These are phyloP conservation scores for Suricata suricatta DNA, from an alignment of 2,113 vertebrate species.

Conservation along the genomic window DNA sequence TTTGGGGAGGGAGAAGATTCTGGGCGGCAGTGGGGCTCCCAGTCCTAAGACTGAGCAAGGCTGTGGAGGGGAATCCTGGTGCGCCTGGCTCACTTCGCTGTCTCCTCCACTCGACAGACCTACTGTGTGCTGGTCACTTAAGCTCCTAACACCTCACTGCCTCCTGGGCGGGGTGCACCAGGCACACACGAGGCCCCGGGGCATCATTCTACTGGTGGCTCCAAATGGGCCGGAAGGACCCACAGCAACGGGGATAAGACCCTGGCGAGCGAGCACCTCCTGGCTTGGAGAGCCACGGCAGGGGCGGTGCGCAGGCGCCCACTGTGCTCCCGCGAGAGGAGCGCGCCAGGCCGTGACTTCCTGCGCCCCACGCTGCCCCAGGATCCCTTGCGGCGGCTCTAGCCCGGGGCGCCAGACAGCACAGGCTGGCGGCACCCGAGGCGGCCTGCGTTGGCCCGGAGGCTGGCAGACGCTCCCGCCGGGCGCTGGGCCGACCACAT, in stretches of 20 bases:
- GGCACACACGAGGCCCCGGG: neutral
- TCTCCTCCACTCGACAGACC: neutral
- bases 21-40: neutral
- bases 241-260: accelerated
- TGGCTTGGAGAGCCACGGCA: accelerated
- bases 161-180: neutral
- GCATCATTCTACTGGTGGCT: too few species aligned
- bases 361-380: neutral
- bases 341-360: neutral
- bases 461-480: slow-evolving; percentile 24
- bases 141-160: neutral
- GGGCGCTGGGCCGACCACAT: slow-evolving; percentile 67
- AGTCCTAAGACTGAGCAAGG: accelerated
- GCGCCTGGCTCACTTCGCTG: neutral
- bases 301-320: neutral
- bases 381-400: neutral
- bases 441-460: neutral
- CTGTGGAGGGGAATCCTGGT: accelerated
- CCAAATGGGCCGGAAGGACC: accelerated
- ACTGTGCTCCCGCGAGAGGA: neutral
- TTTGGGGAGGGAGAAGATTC: neutral
- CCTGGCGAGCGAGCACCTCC: accelerated
- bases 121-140: neutral
- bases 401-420: accelerated
- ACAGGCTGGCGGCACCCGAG: neutral